These are phyloP conservation scores for Pseudomyrmex sp. DNA, from an alignment of 1,140 invertebrate genomes.

Conservation along the genomic window DNA sequence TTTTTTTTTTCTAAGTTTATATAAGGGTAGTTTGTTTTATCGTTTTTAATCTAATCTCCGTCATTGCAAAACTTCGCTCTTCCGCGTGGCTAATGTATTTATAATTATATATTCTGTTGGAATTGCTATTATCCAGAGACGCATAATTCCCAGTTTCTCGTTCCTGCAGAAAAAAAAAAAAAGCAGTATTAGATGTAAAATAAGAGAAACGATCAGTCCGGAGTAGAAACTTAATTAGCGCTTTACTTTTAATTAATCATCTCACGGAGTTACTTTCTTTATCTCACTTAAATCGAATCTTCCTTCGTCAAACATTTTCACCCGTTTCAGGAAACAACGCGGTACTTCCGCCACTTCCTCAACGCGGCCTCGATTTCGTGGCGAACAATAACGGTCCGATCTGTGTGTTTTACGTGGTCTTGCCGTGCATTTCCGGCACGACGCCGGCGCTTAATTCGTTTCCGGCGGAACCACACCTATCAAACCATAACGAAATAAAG, in stretches of 20 bases:
- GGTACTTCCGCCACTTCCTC: constrained; percentile 44
- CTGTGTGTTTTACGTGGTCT: constrained; percentile 58
- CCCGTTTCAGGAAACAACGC: constrained; percentile 63
- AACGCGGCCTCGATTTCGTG: constrained; percentile 61
- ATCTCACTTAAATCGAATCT: constrained; percentile 38
- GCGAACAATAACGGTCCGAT: constrained; percentile 67
- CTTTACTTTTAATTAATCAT: constrained; percentile 41
- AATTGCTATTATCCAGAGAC: neutral
- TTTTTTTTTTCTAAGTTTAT: too few relatives aligned
- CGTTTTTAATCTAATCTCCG: neutral
- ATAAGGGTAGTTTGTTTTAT: neutral
- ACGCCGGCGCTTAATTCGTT: constrained; percentile 63
- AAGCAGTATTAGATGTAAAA: constrained; percentile 16
- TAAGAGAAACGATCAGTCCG: neutral
- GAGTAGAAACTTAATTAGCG: constrained; percentile 30
- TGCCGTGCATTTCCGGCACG: constrained; percentile 65
- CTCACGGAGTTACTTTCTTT: constrained; percentile 46
- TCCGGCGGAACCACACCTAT: constrained; percentile 67
- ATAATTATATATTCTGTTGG: constrained; percentile 1
- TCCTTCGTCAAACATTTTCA: constrained; percentile 56
- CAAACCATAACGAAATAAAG: constrained; percentile 66
- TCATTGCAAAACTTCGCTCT: neutral
- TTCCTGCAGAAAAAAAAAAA: constrained; percentile 1
- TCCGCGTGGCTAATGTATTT: neutral
- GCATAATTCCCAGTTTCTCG: neutral